Conservation (phyloP, 2,113 vertebrate species). For the Myrmophylax atrothorax region DNA sequence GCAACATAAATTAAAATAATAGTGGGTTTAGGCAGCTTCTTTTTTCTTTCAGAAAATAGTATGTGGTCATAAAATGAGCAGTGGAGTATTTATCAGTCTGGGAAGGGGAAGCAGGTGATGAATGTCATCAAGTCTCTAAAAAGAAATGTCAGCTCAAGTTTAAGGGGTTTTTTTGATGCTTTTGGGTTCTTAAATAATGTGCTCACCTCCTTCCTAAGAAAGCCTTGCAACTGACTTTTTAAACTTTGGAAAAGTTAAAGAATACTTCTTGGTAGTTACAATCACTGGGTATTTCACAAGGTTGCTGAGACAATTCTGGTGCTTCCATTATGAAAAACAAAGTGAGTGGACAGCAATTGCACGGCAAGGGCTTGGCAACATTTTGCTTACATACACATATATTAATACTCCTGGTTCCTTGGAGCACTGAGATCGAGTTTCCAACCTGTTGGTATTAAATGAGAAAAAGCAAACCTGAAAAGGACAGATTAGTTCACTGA, state of each 20-base stretch:
- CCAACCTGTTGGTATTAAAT: slow-evolving; percentile 50
- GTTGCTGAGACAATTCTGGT: slow-evolving; percentile 42
- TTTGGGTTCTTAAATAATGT: slow-evolving; percentile 5
- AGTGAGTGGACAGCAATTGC: slow-evolving; percentile 55
- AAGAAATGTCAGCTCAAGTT: background rate
- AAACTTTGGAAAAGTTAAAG: slow-evolving; percentile 51
- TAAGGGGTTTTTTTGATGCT: background rate
- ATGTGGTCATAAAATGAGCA: background rate
- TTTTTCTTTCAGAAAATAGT: background rate
- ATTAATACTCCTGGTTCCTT: slow-evolving; percentile 64
- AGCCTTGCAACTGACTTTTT: slow-evolving; percentile 30
- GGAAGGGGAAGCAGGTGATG: background rate
- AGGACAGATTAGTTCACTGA: slow-evolving; percentile 64
- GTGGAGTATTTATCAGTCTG: background rate
- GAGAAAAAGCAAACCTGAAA: slow-evolving; percentile 49
- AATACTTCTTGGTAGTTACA: slow-evolving; percentile 25
- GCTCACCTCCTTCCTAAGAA: background rate
- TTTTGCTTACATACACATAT: slow-evolving; percentile 19
- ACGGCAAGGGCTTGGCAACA: slow-evolving; percentile 28
- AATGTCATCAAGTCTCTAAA: background rate
- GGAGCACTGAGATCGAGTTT: slow-evolving; percentile 52
- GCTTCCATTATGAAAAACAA: slow-evolving; percentile 62
- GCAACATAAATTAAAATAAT: background rate
- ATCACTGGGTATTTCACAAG: slow-evolving; percentile 16
- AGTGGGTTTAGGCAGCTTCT: background rate